Evolutionary conservation across 2,797 vertebrate species (phyloP), one percentile per base, ranked within the genome.

Genomic region (Oreonectes daqikongensis): DNA sequence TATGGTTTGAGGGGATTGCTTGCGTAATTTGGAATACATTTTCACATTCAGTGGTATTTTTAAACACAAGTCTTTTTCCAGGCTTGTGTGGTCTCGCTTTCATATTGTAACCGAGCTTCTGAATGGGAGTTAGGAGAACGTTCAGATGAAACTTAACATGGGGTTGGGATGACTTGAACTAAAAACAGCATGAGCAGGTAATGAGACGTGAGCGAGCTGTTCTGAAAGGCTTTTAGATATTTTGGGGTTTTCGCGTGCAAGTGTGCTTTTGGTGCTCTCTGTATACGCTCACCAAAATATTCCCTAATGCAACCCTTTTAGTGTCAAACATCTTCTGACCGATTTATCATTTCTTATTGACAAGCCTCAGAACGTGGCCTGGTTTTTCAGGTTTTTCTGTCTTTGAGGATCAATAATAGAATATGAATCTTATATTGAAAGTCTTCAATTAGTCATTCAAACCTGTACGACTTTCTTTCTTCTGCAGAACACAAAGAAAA

Each of bases 1-100:
- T 42, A 20, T 28, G 63, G 61, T 55, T 75, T 57, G 70, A n/a
- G n/a, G n/a, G 15, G 20, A 42, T 17, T 50, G 28, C 12, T 14
- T 14, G 40, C 11, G 22, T 42, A 74, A 44, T 66, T 76, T 57
- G 50, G 24, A 75, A 66, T 20, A 44, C 40, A 66, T 75, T 75
- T 38, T 5, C 9, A 24, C 30, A 63, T 72, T 63, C 61, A 52
- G 42, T 26, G n/a, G 26, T 46, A 53, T 44, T 72, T 67, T 42
- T 61, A 50, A 20, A 50, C 48, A 48, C 4, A 10, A 50, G 48
- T 50, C 18, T 50, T 46, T 46, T 15, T 46, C 44, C 44, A 6
- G 46, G 17, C 46, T 48, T n/a, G 46, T 50, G 48, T 10, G 48
- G 2, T 50, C 48, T 50, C 18, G 10, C 18, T n/a, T 50, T 20